Base-by-base conservation (phyloP, 2,113 vertebrate species). In the Oreotrochilus melanogaster region DNA sequence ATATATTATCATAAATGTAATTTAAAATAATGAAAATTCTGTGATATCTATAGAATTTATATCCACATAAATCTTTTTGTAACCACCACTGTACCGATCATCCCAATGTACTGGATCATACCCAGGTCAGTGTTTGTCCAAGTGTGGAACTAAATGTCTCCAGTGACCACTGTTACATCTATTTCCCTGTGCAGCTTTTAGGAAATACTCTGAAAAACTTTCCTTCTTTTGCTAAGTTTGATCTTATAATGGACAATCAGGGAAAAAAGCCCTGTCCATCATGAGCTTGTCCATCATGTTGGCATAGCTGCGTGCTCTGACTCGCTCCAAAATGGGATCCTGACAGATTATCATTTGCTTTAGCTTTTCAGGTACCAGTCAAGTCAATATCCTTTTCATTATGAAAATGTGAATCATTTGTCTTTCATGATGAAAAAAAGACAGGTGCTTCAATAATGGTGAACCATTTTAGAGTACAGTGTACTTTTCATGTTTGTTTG, bases 51-150 rank as follows among this genome's bases (percentile, higher is more conserved):
- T 17, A 75, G 15, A 61, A 57, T 21, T 65, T 61, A 61, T 5
- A 58, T 54, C 14, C 51, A 74, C 8, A 58, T 4, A 64, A 71
- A 51, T 75, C 3, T 72, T 87, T 48, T 75, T 78, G 48, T 25
- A 66, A 18, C 2, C 5, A 6, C 25, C 73, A 0, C 0, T 56
- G 19, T 35, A 27, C 7, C 1, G 7, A 48, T 14, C 14, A 65
- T 37, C 5, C 10, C 21, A 70, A 18, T 0, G 0, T 64, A 39
- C 6, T 35, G 7, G 23, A 28, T 80, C 28, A 27, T 27, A 53
- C 10, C 2, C 6, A 24, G 28, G 6, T 2, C 27, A 67, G 3
- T 17, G 10, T 81, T 92, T 80, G 21, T 56, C 28, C 33, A 43
- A 30, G 6, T 19, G 11, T 60, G 30, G 24, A 86, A 10, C 10